Evolutionary conservation across 2,113 vertebrate species (phyloP).

Genomic region (Nicator chloris): DNA sequence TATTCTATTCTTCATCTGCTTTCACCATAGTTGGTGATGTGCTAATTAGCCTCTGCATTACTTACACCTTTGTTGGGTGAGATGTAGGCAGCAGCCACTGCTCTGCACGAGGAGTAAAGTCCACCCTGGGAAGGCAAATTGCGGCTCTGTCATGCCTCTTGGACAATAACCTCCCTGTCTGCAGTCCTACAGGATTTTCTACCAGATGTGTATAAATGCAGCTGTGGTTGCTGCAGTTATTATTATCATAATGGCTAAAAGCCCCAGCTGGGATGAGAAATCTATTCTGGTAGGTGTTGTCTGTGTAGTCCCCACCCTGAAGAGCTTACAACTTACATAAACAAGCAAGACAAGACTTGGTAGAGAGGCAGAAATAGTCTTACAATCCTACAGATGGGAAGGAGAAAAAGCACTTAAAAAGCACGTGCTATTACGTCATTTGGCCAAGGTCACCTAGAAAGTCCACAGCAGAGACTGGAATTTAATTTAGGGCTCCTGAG

Average conservation of each 20-base stretch:
- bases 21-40: neutral
- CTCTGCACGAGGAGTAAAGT: neutral
- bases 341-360: neutral
- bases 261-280: conserved; percentile 18
- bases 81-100: neutral
- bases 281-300: conserved; percentile 28
- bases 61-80: neutral
- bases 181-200: neutral
- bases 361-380: neutral
- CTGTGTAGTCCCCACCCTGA: conserved; percentile 4
- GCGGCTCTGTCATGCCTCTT: neutral
- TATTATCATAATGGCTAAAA: neutral
- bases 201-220: conserved; percentile 35
- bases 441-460: conserved; percentile 10
- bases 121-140: neutral
- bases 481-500: neutral
- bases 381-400: neutral
- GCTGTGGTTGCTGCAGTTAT: conserved; percentile 32
- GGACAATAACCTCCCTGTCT: conserved; percentile 11
- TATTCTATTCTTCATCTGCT: neutral
- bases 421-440: neutral
- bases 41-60: neutral
- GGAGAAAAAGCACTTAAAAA: conserved; percentile 16
- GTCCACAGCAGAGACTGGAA: neutral
- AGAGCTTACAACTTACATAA: conserved; percentile 10